Conservation (phyloP, 2,888 invertebrate genomes). For the Zelleria hepariella region DNA sequence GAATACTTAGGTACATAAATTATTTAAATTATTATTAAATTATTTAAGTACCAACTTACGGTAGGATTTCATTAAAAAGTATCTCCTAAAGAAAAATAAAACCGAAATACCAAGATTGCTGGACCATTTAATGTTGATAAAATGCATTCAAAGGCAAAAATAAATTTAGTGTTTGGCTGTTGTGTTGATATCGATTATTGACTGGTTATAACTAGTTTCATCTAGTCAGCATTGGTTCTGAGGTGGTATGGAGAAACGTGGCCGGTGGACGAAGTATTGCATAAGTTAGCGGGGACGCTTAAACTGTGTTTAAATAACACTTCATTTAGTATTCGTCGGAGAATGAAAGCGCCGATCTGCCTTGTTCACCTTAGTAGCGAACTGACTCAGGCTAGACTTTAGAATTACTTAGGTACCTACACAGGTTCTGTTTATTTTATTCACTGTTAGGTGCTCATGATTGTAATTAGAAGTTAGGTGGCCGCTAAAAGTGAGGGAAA, state of each 20-base stretch:
- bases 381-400: neutral
- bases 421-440: neutral
- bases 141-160: no score
- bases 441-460: no score
- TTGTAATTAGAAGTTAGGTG: neutral
- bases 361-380: slow-evolving; percentile 5
- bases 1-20: neutral
- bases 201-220: slow-evolving; percentile 39
- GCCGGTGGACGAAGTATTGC: slow-evolving; percentile 35
- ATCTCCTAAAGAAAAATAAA: neutral
- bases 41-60: neutral
- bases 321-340: slow-evolving; percentile 21
- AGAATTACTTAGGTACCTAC: neutral
- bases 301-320: slow-evolving; percentile 22
- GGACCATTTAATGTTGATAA: no score
- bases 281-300: slow-evolving; percentile 34
- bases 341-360: slow-evolving; percentile 14
- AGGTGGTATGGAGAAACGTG: slow-evolving; percentile 36
- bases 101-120: neutral
- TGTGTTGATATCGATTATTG: neutral
- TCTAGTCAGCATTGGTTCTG: slow-evolving; percentile 30
- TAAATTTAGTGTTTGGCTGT: neutral
- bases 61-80: no score
- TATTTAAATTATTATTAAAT: neutral
- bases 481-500: no score